These are phyloP conservation scores for Himalopsyche phryganea DNA, from an alignment of 1,140 invertebrate genomes.

Conservation along the genomic window DNA sequence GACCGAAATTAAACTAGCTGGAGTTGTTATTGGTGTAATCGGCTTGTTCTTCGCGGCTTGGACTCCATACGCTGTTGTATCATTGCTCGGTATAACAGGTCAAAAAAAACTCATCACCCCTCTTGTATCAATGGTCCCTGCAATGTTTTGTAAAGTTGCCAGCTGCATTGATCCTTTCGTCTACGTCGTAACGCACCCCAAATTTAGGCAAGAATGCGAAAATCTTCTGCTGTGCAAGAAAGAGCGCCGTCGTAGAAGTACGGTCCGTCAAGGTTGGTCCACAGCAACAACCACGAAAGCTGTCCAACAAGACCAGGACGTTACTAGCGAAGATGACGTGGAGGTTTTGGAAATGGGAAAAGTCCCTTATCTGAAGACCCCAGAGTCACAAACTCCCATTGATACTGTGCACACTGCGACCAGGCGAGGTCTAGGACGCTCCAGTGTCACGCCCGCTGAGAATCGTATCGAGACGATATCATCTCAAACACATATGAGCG, in stretches of 20 bases:
- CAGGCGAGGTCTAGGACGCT: constrained; percentile 30
- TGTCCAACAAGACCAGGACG: constrained; percentile 42
- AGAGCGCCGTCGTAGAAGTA: constrained; percentile 41
- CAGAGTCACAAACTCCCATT: not conserved
- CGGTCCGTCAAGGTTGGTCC: constrained; percentile 41
- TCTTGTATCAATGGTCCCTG: constrained; percentile 67
- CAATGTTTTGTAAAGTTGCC: constrained; percentile 70
- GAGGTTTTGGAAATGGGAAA: constrained; percentile 51
- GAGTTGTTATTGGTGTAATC: constrained; percentile 64
- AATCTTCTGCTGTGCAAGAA: constrained; percentile 46
- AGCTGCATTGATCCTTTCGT: constrained; percentile 73
- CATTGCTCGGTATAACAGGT: constrained; percentile 68
- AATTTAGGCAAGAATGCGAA: constrained; percentile 59
- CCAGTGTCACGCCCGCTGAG: constrained; percentile 42
- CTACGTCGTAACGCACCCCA: constrained; percentile 69
- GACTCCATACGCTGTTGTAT: constrained; percentile 72
- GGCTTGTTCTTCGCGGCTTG: constrained; percentile 70
- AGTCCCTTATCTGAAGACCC: constrained; percentile 40
- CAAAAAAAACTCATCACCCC: constrained; percentile 61
- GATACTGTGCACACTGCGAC: constrained; percentile 1
- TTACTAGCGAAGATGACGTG: constrained; percentile 45
- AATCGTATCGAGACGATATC: constrained; percentile 38
- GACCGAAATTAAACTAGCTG: constrained; percentile 63
- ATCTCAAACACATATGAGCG: constrained; percentile 37
- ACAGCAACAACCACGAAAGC: constrained; percentile 35